Conservation (phyloP, 2,888 invertebrate species). For the Agrenia bidenticulata region DNA sequence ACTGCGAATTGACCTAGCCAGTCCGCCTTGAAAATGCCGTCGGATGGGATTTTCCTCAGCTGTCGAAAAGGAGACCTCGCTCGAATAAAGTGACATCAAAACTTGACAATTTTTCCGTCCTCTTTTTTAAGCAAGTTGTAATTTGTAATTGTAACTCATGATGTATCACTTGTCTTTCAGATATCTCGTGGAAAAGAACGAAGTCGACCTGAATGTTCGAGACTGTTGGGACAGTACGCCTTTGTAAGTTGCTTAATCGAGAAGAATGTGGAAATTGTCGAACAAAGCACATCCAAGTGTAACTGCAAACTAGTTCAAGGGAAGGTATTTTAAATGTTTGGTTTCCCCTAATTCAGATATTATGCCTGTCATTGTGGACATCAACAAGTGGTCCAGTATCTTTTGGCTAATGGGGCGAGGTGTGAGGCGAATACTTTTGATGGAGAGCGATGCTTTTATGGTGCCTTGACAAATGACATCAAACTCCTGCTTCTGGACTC, state of each 20-base stretch:
- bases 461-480: slow-evolving; percentile 59
- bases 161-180: too few species aligned
- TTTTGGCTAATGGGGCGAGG: slow-evolving; percentile 59
- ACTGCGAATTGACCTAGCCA: too few species aligned
- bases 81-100: too few species aligned
- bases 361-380: slow-evolving; percentile 62
- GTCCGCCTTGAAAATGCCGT: too few species aligned
- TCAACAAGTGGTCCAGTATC: slow-evolving; percentile 58
- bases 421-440: slow-evolving; percentile 62
- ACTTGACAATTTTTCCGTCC: too few species aligned
- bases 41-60: too few species aligned
- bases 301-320: neutral
- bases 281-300: neutral
- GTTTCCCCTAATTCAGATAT: slow-evolving; percentile 54
- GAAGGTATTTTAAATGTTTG: neutral
- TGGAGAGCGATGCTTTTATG: slow-evolving; percentile 61
- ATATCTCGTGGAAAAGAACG: slow-evolving; percentile 59
- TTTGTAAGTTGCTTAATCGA: slow-evolving; percentile 57
- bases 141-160: too few species aligned
- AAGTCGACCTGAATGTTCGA: slow-evolving; percentile 58
- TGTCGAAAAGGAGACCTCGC: too few species aligned
- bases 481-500: slow-evolving; percentile 57
- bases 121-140: too few species aligned
- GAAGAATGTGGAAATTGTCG: neutral
- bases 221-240: slow-evolving; percentile 62